Evolutionary conservation across 2,113 vertebrate species (phyloP).

Genomic region (Pteruthius melanotis): DNA sequence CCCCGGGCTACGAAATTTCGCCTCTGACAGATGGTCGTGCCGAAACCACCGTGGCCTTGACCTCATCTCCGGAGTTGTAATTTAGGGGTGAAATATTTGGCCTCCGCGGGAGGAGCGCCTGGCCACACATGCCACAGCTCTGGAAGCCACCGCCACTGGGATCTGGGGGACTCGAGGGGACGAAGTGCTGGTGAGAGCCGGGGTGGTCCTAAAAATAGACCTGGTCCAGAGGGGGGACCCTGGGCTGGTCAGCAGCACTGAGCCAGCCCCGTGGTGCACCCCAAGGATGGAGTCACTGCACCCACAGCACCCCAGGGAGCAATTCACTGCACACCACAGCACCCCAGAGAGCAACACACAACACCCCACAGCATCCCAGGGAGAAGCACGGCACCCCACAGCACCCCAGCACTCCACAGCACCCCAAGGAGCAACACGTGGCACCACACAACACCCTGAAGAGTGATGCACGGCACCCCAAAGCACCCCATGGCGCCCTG

Average conservation of each 20-base stretch:
- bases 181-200: fast-evolving
- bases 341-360: neutral
- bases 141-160: neutral
- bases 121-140: neutral
- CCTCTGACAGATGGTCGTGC: neutral
- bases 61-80: neutral
- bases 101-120: neutral
- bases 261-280: neutral
- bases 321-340: neutral
- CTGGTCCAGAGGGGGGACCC: fast-evolving
- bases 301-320: neutral
- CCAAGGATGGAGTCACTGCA: neutral
- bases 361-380: neutral
- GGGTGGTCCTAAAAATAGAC: neutral
- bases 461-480: neutral
- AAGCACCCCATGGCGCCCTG: neutral
- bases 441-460: neutral
- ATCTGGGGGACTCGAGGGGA: neutral
- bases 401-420: neutral
- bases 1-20: neutral
- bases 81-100: neutral
- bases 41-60: neutral
- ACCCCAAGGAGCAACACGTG: neutral
- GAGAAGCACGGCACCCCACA: neutral
- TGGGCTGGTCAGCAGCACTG: neutral